Percentiles rank a stretch among this genome's conserved stretches.
Evolutionary conservation across 1,140 invertebrate species (phyloP).

Genomic region (Magallana gigas): DNA sequence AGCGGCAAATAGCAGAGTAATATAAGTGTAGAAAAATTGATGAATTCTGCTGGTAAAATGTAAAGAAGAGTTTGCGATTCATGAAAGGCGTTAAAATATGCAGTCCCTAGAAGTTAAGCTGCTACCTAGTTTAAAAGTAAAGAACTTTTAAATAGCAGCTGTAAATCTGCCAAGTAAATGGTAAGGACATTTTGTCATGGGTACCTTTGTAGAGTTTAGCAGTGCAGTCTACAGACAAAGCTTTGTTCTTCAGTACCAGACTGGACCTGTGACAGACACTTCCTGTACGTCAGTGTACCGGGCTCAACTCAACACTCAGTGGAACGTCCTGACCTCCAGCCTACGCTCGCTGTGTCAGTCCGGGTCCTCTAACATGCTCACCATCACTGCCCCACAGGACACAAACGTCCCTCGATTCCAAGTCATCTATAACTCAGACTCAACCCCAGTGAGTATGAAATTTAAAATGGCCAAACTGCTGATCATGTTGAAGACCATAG

Average conservation of each 20-base stretch:
- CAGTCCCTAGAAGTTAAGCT: too few species aligned
- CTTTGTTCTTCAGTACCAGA: slow-evolving; percentile 18
- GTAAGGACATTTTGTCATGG: too few species aligned
- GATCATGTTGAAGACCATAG: too few species aligned
- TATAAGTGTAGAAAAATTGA: too few species aligned
- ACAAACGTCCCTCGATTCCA: neutral
- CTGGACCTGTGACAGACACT: neutral
- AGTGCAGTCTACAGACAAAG: slow-evolving; percentile 31
- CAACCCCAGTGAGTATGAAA: neutral
- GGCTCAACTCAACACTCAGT: slow-evolving; percentile 39
- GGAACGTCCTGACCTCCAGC: slow-evolving; percentile 14
- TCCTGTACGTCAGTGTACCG: slow-evolving; percentile 22
- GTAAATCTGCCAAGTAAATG: too few species aligned
- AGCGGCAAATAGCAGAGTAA: too few species aligned
- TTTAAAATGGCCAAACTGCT: neutral
- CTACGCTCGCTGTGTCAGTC: slow-evolving; percentile 43
- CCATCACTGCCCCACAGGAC: slow-evolving; percentile 19
- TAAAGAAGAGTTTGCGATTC: too few species aligned
- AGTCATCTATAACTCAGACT: neutral
- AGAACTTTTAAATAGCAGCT: too few species aligned
- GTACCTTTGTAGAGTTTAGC: slow-evolving; percentile 21
- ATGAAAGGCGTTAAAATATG: too few species aligned
- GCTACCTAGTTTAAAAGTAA: too few species aligned
- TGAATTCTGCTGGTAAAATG: too few species aligned
- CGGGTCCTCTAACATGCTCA: neutral